Evolutionary conservation across 2,888 invertebrate species (phyloP), one percentile per base, ranked within the genome.

Genomic region (Panzeria rudis): DNA sequence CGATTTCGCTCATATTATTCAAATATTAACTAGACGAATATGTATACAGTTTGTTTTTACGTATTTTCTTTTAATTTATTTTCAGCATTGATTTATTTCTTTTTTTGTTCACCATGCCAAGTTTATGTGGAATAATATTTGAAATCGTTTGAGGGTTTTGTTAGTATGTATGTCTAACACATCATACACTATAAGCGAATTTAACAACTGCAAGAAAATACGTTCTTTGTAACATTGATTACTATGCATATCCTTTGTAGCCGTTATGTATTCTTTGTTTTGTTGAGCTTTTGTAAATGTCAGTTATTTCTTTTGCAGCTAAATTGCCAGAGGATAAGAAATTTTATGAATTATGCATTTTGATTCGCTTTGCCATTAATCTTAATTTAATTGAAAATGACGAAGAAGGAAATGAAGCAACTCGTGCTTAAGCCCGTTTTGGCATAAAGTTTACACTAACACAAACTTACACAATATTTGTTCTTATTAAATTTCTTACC

Each of bases 351-450:
- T 82, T 82, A 84, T 86, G 86, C 68, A 84, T 84, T 84, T 72
- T 20, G 62, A 59, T 84, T 79, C 68, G 44, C 44, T 54, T 72
- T 56, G 75, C 78, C 75, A 86, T 86, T 84, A 84, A 86, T 86
- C 72, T 82, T 86, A 86, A 86, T 84, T 84, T 84, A 82, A 86
- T 86, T 82, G 76, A 82, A 86, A 79, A 79, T 79, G 59, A 82
- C 68, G 15, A 47, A 76, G 20, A 38, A 76, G 75, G 69, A 76
- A 76, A 62, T 56, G 69, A 82, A 76, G 29, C 29, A 76, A 47
- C 62, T 82, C 82, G 47, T 71, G 75, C 80, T 66, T 59, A 71
- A 72, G 17, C 61, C 44, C 38, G 32, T 66, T 83, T 77, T 77
- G 66, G 54, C 69, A 54, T 62, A 25, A 20, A 41, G 0, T 62